Evolutionary conservation across 2,797 vertebrate genomes (phyloP).

Genomic region (Micropoecilia bifurca): DNA sequence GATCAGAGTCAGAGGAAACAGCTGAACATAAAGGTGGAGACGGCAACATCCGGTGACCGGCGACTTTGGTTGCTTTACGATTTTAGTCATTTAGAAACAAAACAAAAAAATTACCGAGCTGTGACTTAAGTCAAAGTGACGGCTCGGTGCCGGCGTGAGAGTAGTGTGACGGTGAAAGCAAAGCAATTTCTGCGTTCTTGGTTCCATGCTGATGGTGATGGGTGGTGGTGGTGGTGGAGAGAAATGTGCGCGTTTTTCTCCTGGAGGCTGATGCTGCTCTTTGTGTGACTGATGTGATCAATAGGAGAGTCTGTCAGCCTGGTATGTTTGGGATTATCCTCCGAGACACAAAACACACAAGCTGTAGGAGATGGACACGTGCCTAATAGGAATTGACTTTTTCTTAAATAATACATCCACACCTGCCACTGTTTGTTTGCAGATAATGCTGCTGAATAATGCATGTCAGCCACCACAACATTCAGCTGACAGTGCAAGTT

Average conservation of each 20-base stretch:
- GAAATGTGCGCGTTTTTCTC: conserved; percentile 12
- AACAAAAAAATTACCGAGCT: not conserved
- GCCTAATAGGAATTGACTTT: conserved; percentile 74
- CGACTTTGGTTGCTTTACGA: not conserved
- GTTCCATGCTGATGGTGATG: conserved; percentile 23
- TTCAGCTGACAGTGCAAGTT: conserved; percentile 18
- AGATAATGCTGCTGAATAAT: conserved; percentile 71
- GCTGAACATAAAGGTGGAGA: not conserved
- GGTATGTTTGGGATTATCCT: conserved; percentile 41
- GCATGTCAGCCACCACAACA: conserved; percentile 39
- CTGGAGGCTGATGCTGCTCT: conserved; percentile 18
- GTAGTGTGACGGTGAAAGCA: conserved; percentile 15
- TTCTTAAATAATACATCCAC: conserved; percentile 80
- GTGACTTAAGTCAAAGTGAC: not conserved
- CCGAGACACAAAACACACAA: conserved; percentile 15
- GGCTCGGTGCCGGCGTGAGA: not conserved
- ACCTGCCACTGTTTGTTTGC: conserved; percentile 78
- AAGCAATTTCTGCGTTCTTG: conserved; percentile 21
- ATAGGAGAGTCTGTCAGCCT: conserved; percentile 46
- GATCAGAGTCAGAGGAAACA: not conserved
- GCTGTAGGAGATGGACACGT: conserved; percentile 56
- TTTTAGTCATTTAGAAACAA: not conserved
- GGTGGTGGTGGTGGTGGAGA: not conserved
- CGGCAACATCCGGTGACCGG: not conserved
- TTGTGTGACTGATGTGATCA: conserved; percentile 43